Percentiles rank a stretch among this genome's conserved stretches.
phyloP scores from a whole-genome alignment of 2,113 vertebrate genomes.

The Gymnocephalus cernua region DNA sequence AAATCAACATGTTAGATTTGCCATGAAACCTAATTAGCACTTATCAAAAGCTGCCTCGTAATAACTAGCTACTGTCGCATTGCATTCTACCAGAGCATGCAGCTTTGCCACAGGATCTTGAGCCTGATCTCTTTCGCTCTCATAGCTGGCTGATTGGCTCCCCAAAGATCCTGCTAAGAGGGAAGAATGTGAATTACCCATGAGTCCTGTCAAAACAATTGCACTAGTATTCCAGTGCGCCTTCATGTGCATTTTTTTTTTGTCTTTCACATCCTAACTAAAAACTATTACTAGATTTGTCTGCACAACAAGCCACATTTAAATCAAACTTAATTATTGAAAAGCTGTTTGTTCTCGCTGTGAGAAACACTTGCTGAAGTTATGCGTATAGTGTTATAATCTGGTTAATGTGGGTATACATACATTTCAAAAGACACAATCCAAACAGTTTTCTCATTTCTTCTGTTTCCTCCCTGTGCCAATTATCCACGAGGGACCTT shows the following conservation, averaged over 20 bases:
- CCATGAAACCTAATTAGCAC: constrained; percentile 46
- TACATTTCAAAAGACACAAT: constrained; percentile 4
- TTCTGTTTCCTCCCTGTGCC: background rate
- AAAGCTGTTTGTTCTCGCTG: background rate
- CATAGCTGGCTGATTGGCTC: constrained; percentile 34
- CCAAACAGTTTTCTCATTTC: constrained; percentile 2
- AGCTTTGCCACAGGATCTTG: constrained; percentile 9
- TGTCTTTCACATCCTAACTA: constrained; percentile 19
- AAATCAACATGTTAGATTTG: constrained; percentile 34
- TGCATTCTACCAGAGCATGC: background rate
- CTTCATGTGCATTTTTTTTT: constrained; percentile 57
- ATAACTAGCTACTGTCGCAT: constrained; percentile 48
- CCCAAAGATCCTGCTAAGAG: constrained; percentile 19
- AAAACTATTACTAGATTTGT: constrained; percentile 24
- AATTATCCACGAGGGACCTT: constrained; percentile 33
- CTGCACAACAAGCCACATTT: background rate
- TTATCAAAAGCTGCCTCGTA: constrained; percentile 45
- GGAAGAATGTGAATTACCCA: constrained; percentile 54
- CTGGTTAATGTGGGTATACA: background rate
- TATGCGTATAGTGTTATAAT: background rate
- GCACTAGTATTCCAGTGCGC: constrained; percentile 41
- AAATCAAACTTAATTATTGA: constrained; percentile 35
- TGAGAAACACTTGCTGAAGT: background rate
- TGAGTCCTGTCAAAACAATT: constrained; percentile 58
- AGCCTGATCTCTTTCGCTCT: background rate